phyloP scores from a whole-genome alignment of 1,140 invertebrate genomes.

The Drosophila varians region DNA sequence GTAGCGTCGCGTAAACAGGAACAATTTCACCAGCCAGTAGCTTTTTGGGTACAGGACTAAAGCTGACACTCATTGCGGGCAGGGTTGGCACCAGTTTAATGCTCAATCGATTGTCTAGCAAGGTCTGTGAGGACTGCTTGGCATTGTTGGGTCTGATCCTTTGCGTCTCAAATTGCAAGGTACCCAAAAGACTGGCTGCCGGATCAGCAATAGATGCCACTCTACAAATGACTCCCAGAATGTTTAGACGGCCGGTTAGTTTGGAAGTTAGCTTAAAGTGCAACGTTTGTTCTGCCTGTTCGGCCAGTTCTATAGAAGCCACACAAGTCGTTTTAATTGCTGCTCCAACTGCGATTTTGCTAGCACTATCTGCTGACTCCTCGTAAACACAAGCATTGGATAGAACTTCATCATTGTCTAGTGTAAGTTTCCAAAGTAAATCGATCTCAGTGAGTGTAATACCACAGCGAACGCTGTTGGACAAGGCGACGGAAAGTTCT shows the following conservation, averaged over 20 bases:
- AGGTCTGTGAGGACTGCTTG: slow-evolving; percentile 83
- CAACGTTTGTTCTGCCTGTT: slow-evolving; percentile 79
- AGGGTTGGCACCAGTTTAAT: slow-evolving; percentile 88
- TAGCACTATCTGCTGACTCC: slow-evolving; percentile 65
- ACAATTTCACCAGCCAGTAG: slow-evolving; percentile 89
- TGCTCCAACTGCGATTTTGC: slow-evolving; percentile 67
- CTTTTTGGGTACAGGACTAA: slow-evolving; percentile 87
- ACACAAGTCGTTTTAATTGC: slow-evolving; percentile 83
- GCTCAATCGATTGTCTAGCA: slow-evolving; percentile 86
- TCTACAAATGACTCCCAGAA: slow-evolving; percentile 83
- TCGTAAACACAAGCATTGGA: slow-evolving; percentile 81
- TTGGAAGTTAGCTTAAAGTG: slow-evolving; percentile 84
- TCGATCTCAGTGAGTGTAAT: slow-evolving; percentile 84
- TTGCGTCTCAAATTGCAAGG: slow-evolving; percentile 86
- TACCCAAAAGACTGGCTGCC: slow-evolving; percentile 85
- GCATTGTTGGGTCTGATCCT: slow-evolving; percentile 84
- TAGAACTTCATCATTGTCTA: slow-evolving; percentile 81
- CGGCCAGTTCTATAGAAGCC: slow-evolving; percentile 82
- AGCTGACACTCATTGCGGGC: slow-evolving; percentile 90
- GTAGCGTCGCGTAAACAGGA: slow-evolving; percentile 86
- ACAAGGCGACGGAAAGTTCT: slow-evolving; percentile 89
- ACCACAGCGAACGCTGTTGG: slow-evolving; percentile 85
- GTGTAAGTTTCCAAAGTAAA: slow-evolving; percentile 91
- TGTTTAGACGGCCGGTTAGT: slow-evolving; percentile 81
- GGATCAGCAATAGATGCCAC: slow-evolving; percentile 79